phyloP scores from a whole-genome alignment of 2,113 vertebrate genomes.

The Lepidiolamprologus cunningtoni region DNA sequence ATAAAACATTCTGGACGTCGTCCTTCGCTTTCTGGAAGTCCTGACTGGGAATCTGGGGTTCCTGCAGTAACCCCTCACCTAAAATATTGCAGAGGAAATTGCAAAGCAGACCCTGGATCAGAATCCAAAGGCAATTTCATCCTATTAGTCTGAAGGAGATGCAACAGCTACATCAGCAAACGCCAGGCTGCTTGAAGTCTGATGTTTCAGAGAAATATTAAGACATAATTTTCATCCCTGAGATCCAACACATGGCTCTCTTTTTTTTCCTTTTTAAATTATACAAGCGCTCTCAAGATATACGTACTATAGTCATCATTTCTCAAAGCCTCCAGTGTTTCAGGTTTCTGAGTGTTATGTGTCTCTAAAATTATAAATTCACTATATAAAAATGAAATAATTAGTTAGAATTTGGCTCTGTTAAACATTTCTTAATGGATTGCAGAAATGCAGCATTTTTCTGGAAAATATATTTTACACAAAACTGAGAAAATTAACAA shows the following conservation, averaged over 20 bases:
- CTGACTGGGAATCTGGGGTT: background rate
- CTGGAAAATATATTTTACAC: fast-evolving
- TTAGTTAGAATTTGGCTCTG: background rate
- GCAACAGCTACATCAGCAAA: background rate
- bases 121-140: constrained; percentile 14
- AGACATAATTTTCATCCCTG: background rate
- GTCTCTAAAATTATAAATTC: background rate
- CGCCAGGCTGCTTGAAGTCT: background rate
- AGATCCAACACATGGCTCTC: background rate
- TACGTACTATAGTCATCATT: background rate
- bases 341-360: background rate
- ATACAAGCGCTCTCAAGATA: background rate
- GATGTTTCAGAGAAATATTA: background rate
- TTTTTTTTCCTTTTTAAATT: background rate
- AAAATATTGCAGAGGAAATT: constrained; percentile 20
- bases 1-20: background rate
- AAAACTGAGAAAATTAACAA: background rate
- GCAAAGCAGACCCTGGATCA: constrained; percentile 14
- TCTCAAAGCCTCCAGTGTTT: background rate
- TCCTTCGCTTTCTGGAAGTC: background rate
- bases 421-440: background rate
- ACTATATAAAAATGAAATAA: background rate
- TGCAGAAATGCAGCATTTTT: background rate
- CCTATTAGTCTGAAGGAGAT: constrained; percentile 9
- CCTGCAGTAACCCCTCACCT: background rate